phyloP scores from a whole-genome alignment of 2,113 vertebrate genomes.

The Oceanodroma tethys region DNA sequence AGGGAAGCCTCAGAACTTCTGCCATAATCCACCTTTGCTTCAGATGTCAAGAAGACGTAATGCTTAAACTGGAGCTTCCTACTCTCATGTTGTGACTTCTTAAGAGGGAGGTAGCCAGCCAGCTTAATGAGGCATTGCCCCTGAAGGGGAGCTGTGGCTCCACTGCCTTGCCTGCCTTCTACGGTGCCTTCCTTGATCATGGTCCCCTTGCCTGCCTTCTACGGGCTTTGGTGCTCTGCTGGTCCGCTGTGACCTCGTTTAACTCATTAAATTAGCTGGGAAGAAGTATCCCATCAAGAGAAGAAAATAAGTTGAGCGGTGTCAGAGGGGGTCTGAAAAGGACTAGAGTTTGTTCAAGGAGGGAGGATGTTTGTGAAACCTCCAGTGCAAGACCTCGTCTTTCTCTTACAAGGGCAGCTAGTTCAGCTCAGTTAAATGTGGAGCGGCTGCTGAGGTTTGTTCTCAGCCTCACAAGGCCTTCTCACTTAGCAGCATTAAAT shows the following conservation, averaged over 20 bases:
- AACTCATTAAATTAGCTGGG: background rate
- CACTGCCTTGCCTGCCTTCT: background rate
- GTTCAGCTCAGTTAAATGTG: background rate
- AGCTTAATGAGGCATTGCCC: background rate
- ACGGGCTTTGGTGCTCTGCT: background rate
- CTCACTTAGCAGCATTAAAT: background rate
- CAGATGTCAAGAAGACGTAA: background rate
- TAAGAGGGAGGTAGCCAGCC: background rate
- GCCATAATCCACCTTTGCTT: background rate
- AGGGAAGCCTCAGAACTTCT: background rate
- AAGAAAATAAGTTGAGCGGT: background rate
- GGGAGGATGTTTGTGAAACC: background rate
- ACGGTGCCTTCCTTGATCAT: background rate
- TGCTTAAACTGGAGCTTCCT: background rate
- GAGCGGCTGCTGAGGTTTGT: background rate
- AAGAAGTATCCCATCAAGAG: background rate
- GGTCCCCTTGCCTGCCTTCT: background rate
- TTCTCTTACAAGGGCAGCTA: background rate
- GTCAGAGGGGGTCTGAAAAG: background rate
- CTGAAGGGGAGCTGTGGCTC: background rate
- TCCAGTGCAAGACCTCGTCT: accelerated
- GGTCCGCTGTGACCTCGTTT: background rate
- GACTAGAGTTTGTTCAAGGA: background rate
- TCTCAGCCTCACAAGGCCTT: background rate
- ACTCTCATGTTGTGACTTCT: accelerated